Percentiles rank a stretch among this genome's conserved stretches.
phyloP scores from a whole-genome alignment of 2,888 invertebrate species.

The Lagria hirta region DNA sequence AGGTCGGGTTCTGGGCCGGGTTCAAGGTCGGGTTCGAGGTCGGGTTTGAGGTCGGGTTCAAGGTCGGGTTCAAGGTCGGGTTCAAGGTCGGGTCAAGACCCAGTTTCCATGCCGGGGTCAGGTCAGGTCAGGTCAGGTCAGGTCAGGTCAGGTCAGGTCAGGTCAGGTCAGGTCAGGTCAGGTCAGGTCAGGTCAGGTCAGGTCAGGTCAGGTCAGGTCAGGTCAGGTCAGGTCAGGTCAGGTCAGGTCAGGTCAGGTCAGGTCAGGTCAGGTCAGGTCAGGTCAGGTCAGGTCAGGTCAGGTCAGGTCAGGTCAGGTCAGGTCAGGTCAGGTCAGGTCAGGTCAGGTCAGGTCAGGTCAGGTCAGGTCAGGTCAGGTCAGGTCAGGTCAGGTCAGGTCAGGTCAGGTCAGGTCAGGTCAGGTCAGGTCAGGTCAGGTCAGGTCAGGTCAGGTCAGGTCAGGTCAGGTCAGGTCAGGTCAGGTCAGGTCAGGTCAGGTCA shows the following conservation, averaged over 20 bases:
- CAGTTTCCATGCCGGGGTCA: no score
- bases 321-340: slow-evolving; percentile 27
- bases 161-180: slow-evolving; percentile 12
- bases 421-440: slow-evolving; percentile 25
- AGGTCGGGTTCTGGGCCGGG: no score
- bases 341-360: slow-evolving; percentile 30
- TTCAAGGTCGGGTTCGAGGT: no score
- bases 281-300: slow-evolving; percentile 21
- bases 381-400: slow-evolving; percentile 26
- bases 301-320: slow-evolving; percentile 21
- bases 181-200: slow-evolving; percentile 13
- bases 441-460: slow-evolving; percentile 25
- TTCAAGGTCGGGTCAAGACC: no score
- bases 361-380: slow-evolving; percentile 30
- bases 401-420: slow-evolving; percentile 25
- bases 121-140: slow-evolving; percentile 13
- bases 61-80: no score
- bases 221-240: slow-evolving; percentile 22
- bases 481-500: slow-evolving; percentile 24
- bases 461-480: slow-evolving; percentile 25
- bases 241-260: slow-evolving; percentile 23
- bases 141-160: slow-evolving; percentile 12
- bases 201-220: slow-evolving; percentile 13
- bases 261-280: slow-evolving; percentile 23
- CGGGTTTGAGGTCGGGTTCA: no score